Evolutionary conservation across 2,797 vertebrate genomes (phyloP).

Genomic region (Pampus argenteus): DNA sequence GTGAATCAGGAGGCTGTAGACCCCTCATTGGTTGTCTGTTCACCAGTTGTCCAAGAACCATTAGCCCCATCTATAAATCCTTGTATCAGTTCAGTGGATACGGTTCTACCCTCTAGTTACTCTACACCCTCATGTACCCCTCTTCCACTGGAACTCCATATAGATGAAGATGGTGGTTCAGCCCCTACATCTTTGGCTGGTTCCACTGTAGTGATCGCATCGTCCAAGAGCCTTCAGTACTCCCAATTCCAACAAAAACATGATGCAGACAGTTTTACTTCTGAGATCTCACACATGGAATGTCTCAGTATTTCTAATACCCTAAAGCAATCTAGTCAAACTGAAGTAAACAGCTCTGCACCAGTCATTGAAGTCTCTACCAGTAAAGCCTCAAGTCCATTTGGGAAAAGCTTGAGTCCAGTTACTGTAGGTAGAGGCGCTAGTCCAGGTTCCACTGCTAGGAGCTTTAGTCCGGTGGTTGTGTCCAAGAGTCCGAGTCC

Average conservation of each 20-base stretch:
- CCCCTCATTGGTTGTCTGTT: conserved; percentile 22
- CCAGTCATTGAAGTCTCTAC: conserved; percentile 14
- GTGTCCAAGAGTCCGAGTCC: conserved; percentile 56
- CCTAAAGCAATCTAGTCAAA: conserved; percentile 28
- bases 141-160: conserved; percentile 73
- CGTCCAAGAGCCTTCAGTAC: conserved; percentile 52
- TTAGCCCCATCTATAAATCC: conserved; percentile 41
- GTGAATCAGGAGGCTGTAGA: conserved; percentile 82
- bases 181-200: conserved; percentile 23
- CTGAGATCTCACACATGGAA: conserved; percentile 53
- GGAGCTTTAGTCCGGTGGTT: conserved; percentile 40
- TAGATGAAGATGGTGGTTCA: conserved; percentile 76
- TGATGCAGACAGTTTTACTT: conserved; percentile 44
- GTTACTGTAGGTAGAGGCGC: conserved; percentile 23
- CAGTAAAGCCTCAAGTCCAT: conserved; percentile 26
- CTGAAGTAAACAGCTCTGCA: conserved; percentile 24
- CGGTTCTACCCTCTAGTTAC: conserved; percentile 43
- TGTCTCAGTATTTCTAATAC: conserved; percentile 53
- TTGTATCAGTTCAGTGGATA: conserved; percentile 27
- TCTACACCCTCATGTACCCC: conserved; percentile 45
- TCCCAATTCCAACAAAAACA: conserved; percentile 54
- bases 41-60: conserved; percentile 10
- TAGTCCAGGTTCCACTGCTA: conserved; percentile 37
- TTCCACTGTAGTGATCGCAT: conserved; percentile 33
- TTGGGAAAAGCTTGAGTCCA: conserved; percentile 29